Base-by-base conservation (phyloP, 1,140 invertebrate genomes). In the Stegodyphus dumicola region DNA sequence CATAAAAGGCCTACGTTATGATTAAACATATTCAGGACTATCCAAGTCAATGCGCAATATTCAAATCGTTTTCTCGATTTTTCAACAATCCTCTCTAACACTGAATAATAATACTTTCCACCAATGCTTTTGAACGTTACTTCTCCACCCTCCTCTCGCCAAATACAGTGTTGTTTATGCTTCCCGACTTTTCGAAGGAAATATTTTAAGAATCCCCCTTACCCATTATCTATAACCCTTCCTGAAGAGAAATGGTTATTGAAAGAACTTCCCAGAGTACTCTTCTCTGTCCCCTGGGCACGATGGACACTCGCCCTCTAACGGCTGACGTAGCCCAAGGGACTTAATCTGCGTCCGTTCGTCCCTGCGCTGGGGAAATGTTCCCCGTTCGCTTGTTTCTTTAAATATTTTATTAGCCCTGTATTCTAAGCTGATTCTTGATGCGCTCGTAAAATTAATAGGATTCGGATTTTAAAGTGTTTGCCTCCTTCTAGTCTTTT, bases 381-480 rank as follows among this genome's bases (percentile, higher is more conserved):
- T 60, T 15, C 9, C 56, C 56, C 5, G 56, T 60, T 60, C 56
- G 56, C 56, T 15, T 60, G 56, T 60, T 60, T 18, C 17, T 85
- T 81, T 85, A 85, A 85, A 85, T 85, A 85, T 85, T 85, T 85
- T 85, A 85, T 85, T 85, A 85, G 81, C 81, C 74, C 18, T 52
- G 70, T 83, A 81, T 69, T 73, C 15, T 33, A 3, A 33, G 33
- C 33, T 33, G 70, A 77, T 76, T 74, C 60, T 49, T 48, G 74
- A 85, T 70, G 81, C 66, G 81, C 64, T 85, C 81, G 81, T 85
- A 85, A 85, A 85, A 85, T 85, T 85, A 85, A 85, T 85, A 85
- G 74, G 81, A 85, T 85, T 85, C 81, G 81, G 77, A 85, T 85
- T 85, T 85, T 77, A 85, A 77, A 85, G 81, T 85, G 74, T 85